phyloP scores from a whole-genome alignment of 2,888 invertebrate genomes.

The Acrocera orbiculus region DNA sequence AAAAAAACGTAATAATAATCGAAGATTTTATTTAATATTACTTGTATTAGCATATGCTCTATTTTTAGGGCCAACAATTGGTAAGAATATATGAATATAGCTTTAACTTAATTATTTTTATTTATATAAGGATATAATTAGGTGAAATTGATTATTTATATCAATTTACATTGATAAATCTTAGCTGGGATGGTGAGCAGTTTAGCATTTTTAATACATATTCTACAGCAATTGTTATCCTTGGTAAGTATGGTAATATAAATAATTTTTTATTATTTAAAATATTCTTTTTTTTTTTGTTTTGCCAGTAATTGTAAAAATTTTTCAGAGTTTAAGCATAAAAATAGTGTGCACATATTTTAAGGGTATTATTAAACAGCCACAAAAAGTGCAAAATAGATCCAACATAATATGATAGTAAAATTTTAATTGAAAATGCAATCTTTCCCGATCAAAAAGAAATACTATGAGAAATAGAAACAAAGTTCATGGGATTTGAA shows the following conservation, averaged over 20 bases:
- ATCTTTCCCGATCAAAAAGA: too few relatives aligned
- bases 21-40: conserved; percentile 20
- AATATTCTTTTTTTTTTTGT: too few relatives aligned
- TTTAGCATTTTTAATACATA: conserved; percentile 25
- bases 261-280: too few relatives aligned
- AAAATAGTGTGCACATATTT: too few relatives aligned
- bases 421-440: too few relatives aligned
- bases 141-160: conserved; percentile 28
- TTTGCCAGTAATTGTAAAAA: not conserved
- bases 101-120: not conserved
- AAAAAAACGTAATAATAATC: conserved; percentile 22
- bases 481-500: too few relatives aligned
- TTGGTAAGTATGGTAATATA: conserved; percentile 14
- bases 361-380: too few relatives aligned
- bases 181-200: conserved; percentile 29
- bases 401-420: too few relatives aligned
- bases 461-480: too few relatives aligned
- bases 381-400: too few relatives aligned
- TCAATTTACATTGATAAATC: conserved; percentile 22
- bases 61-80: conserved; percentile 23
- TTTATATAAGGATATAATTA: too few relatives aligned
- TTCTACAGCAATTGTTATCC: conserved; percentile 20
- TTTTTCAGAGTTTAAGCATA: not conserved
- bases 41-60: conserved; percentile 23
- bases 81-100: conserved; percentile 9